Percentiles rank a stretch among this genome's conserved stretches.
phyloP scores from a whole-genome alignment of 2,888 invertebrate species.

The Drosophila quinaria region DNA sequence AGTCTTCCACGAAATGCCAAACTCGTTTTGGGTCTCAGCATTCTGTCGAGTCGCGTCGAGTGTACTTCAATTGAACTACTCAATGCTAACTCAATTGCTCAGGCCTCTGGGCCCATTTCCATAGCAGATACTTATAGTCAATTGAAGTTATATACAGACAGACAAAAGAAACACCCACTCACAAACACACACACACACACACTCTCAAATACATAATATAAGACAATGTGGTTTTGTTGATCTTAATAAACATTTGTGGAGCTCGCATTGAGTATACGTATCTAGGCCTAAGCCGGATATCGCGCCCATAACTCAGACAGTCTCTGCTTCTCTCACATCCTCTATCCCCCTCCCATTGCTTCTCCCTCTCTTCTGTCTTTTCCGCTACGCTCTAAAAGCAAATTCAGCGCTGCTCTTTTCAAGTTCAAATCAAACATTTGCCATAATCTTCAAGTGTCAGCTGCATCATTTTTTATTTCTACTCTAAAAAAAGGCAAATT shows the following conservation, averaged over 20 bases:
- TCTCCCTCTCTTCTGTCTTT: neutral
- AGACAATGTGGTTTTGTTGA: slow-evolving; percentile 32
- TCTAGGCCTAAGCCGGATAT: slow-evolving; percentile 67
- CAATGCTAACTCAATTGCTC: slow-evolving; percentile 79
- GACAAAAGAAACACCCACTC: slow-evolving; percentile 3
- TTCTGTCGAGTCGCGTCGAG: slow-evolving; percentile 49
- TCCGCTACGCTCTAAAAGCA: neutral
- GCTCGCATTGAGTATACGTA: slow-evolving; percentile 32
- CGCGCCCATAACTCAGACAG: slow-evolving; percentile 55
- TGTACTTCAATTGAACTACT: slow-evolving; percentile 76
- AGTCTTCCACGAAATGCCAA: slow-evolving; percentile 71
- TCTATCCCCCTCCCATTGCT: slow-evolving; percentile 14
- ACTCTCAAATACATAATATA: neutral
- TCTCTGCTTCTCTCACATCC: slow-evolving; percentile 59
- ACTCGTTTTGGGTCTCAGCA: slow-evolving; percentile 75
- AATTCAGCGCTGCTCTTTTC: slow-evolving; percentile 50
- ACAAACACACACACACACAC: slow-evolving; percentile 6
- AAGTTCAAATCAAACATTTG: slow-evolving; percentile 80
- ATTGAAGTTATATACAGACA: slow-evolving; percentile 50
- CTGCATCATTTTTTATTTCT: slow-evolving; percentile 58
- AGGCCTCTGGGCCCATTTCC: slow-evolving; percentile 68
- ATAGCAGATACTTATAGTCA: slow-evolving; percentile 58
- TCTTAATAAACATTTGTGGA: slow-evolving; percentile 63
- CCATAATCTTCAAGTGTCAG: slow-evolving; percentile 74
- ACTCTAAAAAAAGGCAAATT: slow-evolving; percentile 39